Evolutionary conservation across 1,140 invertebrate species (phyloP), one percentile per base, ranked within the genome.

Genomic region (Oedothorax gibbosus): DNA sequence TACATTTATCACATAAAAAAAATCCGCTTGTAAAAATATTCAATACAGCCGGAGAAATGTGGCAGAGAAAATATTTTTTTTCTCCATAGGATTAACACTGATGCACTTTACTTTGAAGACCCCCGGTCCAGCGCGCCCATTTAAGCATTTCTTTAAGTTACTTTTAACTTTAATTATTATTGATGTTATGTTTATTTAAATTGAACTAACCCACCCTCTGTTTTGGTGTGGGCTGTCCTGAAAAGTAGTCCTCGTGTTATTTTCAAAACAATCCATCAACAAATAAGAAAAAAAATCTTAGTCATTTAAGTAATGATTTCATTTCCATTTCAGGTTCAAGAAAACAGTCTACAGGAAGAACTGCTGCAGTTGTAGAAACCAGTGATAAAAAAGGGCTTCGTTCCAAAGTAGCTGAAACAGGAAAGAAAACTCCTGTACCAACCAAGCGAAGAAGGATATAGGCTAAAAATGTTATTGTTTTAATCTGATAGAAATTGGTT

Each of bases 351-450:
- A 18, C 65, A 2, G 57, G 57, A 62, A 62, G 18, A 35, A 35
- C 73, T 5, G 64, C 54, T 14, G 50, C 14, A 20, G 53, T 53
- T 20, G 20, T n/a, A 11, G 78, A 81, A 15, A 10, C 66, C 10
- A 60, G 4, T 50, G 65, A 81, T 21, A 81, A 81, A 18, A 71
- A 69, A 50, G 71, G 62, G 21, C 69, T 64, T 64, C 53, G 72
- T 57, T 51, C 49, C 8, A 77, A 65, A 77, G n/a, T n/a, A 20
- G 57, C 62, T n/a, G 62, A 65, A 65, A 18, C 60, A 18, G 49
- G 20, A 53, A 77, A 81, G 66, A 81, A 81, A 81, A 15, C n/a
- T n/a, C 20, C 75, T 69, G 50, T 66, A 57, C 65, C 66, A 21
- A n/a, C 62, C 5, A 81, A 71, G 60, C 21, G 78, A 57, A 35